Base-by-base conservation (phyloP, 2,888 invertebrate genomes). In the Mactromeris polynyma region DNA sequence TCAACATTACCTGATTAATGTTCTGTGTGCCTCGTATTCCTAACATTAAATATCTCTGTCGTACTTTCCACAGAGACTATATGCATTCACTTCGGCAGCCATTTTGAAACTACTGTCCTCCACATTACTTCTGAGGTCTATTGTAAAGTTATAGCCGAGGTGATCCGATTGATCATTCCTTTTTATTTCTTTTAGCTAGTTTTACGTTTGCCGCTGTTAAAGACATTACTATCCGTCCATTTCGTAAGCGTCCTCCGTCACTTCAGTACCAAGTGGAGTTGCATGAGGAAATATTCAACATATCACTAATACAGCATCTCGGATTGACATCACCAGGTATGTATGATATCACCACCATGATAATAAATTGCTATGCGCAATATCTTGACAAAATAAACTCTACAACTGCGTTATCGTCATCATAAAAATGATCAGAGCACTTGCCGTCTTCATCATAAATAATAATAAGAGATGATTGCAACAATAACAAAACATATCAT, bases 161-260 rank as follows among this genome's bases (percentile, higher is more conserved):
- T 2, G 14, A 11, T 21, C 7, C 14, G 54, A n/a, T 21, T 21
- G 2, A 6, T 54, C 21, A 2, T 9, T 51, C 2, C 14, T 51
- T 9, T 51, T 17, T 17, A 19, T 17, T 79, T 79, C 1, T 26
- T n/a, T 40, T 17, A n/a, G n/a, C 19, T 2, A 38, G 31, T 36
- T 11, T 81, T 0, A 82, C 85, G 17, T 81, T 58, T 21, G 84
- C 86, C 0, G 40, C 81, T 4, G 73, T 91, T 26, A 64, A 87
- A 46, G n/a, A 81, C 26, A 26, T 89, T 0, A 38, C 81, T 46
- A 17, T 86, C 36, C 83, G 86, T 26, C 86, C 89, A 14, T 89
- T 86, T 54, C 51, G 89, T 14, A 91, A 91, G 73, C 89, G 91
- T 17, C 89, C 84, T 21, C 78, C 87, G 0, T 77, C 73, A 0